Conservation (phyloP, 1,140 invertebrate genomes). For the Musca domestica region DNA sequence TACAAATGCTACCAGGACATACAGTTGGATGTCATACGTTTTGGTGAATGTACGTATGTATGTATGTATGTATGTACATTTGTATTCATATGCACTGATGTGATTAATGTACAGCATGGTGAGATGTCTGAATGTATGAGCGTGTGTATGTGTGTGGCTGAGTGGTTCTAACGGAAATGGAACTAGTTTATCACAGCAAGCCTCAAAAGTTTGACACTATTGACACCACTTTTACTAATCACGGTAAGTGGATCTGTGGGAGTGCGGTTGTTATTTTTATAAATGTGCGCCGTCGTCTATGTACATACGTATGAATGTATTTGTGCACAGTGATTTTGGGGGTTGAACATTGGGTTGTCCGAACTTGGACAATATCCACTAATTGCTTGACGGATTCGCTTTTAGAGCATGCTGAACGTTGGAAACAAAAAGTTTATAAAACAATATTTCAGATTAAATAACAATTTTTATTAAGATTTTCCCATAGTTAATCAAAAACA, state of each 20-base stretch:
- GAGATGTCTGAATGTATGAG: neutral
- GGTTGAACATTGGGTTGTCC: too few relatives aligned
- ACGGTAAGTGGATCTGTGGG: neutral
- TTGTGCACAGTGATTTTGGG: too few relatives aligned
- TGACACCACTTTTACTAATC: conserved; percentile 17
- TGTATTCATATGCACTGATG: neutral
- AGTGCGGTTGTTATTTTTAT: neutral
- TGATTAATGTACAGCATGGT: neutral
- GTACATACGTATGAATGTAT: too few relatives aligned
- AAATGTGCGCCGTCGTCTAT: too few relatives aligned
- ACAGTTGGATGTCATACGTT: neutral
- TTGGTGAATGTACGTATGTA: neutral
- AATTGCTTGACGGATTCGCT: too few relatives aligned
- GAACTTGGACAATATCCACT: too few relatives aligned
- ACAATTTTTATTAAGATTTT: too few relatives aligned
- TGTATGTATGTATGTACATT: neutral
- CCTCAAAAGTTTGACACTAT: conserved; percentile 12
- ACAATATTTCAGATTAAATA: too few relatives aligned
- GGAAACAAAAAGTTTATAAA: too few relatives aligned
- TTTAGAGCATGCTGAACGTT: too few relatives aligned
- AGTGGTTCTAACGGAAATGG: neutral
- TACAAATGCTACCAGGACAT: too few relatives aligned
- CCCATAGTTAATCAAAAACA: too few relatives aligned
- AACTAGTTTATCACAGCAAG: conserved; percentile 21
- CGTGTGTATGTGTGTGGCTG: neutral